Percentiles rank a stretch among this genome's conserved stretches.
Evolutionary conservation across 1,140 invertebrate genomes (phyloP).

Genomic region (Aphidius gifuensis): DNA sequence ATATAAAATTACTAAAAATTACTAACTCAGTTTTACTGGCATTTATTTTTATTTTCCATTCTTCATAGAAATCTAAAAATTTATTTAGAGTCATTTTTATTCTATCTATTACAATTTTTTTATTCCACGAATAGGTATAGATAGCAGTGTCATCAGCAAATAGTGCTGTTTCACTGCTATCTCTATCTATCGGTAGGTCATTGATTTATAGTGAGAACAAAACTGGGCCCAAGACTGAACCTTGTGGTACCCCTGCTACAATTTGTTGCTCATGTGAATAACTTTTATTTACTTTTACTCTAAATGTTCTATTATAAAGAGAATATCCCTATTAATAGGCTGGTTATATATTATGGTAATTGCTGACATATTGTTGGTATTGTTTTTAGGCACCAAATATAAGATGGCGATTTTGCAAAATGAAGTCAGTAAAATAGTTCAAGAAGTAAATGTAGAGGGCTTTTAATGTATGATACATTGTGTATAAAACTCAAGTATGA

Average conservation of each 20-base stretch:
- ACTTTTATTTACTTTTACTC: slow-evolving; percentile 19
- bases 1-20: slow-evolving; percentile 18
- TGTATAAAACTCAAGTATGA: no score
- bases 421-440: no score
- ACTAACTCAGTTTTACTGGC: slow-evolving; percentile 27
- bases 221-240: slow-evolving; percentile 23
- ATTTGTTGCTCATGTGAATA: slow-evolving; percentile 21
- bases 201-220: slow-evolving; percentile 25
- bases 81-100: slow-evolving; percentile 21
- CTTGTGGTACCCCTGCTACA: slow-evolving; percentile 35
- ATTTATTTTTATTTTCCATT: slow-evolving; percentile 34
- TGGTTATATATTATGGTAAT: slow-evolving; percentile 26
- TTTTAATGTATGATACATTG: no score
- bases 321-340: slow-evolving; percentile 29
- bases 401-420: no score
- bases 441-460: no score
- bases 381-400: no score
- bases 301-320: slow-evolving; percentile 28
- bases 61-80: slow-evolving; percentile 18
- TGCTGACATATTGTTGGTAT: no score
- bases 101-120: slow-evolving; percentile 10
- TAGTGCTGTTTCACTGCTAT: slow-evolving; percentile 18
- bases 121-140: slow-evolving; percentile 14
- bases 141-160: slow-evolving; percentile 29
- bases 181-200: slow-evolving; percentile 16